Conservation (phyloP, 2,797 vertebrate species). For the Loriculus beryllinus region DNA sequence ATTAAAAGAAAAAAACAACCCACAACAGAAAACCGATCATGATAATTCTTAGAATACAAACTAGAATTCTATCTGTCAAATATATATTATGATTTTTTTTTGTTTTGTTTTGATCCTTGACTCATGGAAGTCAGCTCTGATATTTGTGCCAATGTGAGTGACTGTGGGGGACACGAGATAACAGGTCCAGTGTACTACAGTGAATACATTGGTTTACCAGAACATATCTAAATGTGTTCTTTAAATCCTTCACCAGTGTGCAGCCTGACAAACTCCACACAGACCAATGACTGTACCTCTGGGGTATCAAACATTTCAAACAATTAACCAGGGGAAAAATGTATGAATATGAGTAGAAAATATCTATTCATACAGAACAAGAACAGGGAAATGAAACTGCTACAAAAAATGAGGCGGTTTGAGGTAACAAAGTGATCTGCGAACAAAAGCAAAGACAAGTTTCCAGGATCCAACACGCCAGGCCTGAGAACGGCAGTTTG, state of each 20-base stretch:
- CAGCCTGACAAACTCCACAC: background rate
- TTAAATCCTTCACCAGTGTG: background rate
- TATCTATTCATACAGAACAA: background rate
- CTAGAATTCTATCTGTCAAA: background rate
- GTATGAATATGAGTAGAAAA: background rate
- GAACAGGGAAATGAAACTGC: background rate
- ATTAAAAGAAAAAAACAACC: background rate
- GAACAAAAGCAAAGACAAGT: slow-evolving; percentile 54
- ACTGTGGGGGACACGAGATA: background rate
- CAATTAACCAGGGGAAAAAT: background rate
- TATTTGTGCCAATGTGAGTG: background rate
- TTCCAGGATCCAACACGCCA: slow-evolving; percentile 8
- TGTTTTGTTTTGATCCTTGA: background rate
- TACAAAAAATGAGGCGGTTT: background rate
- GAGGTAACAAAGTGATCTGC: slow-evolving; percentile 4
- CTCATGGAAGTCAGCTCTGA: background rate
- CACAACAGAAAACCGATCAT: background rate
- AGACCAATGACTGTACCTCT: background rate
- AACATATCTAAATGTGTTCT: background rate
- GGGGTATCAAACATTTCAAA: background rate
- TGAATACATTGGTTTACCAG: background rate
- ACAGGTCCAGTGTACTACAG: background rate
- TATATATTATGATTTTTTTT: background rate
- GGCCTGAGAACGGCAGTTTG: slow-evolving; percentile 4
- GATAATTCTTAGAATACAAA: background rate